Base-by-base conservation (phyloP, 2,113 vertebrate genomes). In the Microcebus tavaratra region DNA sequence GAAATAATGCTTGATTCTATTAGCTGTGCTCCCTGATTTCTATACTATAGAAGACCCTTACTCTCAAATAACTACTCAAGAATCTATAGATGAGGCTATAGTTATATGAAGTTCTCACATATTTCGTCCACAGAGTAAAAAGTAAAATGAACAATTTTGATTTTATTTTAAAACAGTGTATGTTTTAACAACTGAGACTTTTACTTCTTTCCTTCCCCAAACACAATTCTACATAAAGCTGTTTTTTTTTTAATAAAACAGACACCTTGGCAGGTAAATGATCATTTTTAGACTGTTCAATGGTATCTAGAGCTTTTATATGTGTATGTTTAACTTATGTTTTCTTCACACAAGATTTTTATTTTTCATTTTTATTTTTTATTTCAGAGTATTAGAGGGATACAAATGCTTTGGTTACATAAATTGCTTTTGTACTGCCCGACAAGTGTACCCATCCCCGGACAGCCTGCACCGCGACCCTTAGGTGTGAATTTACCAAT, bases 81-180 rank as follows among this genome's bases (percentile, higher is more conserved):
- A 53, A 53, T 63, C 31, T 81, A 27, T 53, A 89, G 23, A 72
- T 27, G 34, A 85, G 78, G 8, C 11, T 68, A 59, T 53, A 83
- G 50, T 76, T 70, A 53, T 9, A 42, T 82, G 18, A 75, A 67
- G 20, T 79, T 91, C 70, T 15, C 23, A 88, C 3, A 50, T 17
- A 50, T 92, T 94, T 90, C 93, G 21, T 72, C 55, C 36, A 80
- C 57, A 76, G 34, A 88, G 9, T 75, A 72, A 91, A 95, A 88
- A 65, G 31, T 57, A 90, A 76, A 76, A 55, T 80, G 10, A 53
- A 80, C 91, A 88, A 82, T 82, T 29, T 31, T 82, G 68, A 39
- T 82, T 76, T 61, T 87, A 78, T 75, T 13, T 81, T 7, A 84
- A 95, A 81, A 81, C 20, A 6, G 45, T 81, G 15, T 53, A 10